Evolutionary conservation across 2,797 vertebrate species (phyloP).

Genomic region (Sebastes cheni): DNA sequence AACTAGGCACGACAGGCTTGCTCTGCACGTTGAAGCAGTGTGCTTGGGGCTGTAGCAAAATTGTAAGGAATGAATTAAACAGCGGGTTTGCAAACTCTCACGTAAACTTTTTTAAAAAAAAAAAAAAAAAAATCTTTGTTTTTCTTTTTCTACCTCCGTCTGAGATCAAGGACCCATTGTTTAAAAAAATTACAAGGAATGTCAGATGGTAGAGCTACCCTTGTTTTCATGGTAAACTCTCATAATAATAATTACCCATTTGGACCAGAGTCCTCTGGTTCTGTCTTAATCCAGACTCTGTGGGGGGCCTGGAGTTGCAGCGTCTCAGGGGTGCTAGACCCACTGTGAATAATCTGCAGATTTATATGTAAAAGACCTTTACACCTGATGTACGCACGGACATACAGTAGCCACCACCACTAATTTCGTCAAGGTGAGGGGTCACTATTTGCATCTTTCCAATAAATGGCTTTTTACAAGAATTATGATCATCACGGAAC

Average conservation of each 20-base stretch:
- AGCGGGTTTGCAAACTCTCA: neutral
- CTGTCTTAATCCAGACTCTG: constrained; percentile 1
- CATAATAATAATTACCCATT: neutral
- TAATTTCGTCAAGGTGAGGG: neutral
- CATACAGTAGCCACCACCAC: neutral
- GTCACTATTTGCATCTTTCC: neutral
- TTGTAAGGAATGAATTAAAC: neutral
- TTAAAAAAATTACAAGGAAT: neutral
- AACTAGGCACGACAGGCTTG: neutral
- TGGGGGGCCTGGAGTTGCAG: neutral
- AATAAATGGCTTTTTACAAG: constrained; percentile 3
- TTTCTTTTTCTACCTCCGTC: neutral
- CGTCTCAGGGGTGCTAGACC: neutral
- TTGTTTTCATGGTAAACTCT: neutral
- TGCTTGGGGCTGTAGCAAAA: neutral
- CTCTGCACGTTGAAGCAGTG: neutral
- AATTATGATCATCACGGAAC: neutral
- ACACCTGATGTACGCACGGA: neutral
- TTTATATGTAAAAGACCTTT: neutral
- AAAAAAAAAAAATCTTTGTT: neutral
- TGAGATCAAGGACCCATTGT: neutral
- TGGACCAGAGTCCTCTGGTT: neutral
- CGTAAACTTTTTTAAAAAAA: neutral
- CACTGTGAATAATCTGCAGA: constrained; percentile 22
- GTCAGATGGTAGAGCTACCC: neutral